These are phyloP conservation scores for Sigmodon hispidus DNA, from an alignment of 2,113 vertebrate genomes.

Conservation along the genomic window DNA sequence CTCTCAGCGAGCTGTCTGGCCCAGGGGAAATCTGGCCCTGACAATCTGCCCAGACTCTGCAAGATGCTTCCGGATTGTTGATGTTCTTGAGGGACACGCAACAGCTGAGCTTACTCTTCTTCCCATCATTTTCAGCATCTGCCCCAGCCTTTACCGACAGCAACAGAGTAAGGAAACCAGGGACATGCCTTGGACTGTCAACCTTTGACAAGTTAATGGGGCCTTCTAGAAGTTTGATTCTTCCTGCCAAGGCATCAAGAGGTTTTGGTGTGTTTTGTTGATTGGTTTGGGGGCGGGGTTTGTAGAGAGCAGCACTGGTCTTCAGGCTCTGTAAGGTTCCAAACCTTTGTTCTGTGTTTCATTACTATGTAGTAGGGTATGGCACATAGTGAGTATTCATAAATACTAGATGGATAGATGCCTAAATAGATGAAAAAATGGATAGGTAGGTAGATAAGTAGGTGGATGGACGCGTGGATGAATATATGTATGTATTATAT, in stretches of 20 bases:
- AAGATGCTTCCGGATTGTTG: conserved; percentile 16
- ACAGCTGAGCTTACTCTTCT: conserved; percentile 42
- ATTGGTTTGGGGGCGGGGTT: not conserved
- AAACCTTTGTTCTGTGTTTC: not conserved
- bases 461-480: not conserved
- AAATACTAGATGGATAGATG: not conserved
- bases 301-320: not conserved
- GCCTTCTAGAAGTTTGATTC: conserved; percentile 32
- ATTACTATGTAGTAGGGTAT: not conserved
- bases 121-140: not conserved
- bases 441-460: not conserved
- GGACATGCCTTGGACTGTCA: not conserved
- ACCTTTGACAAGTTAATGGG: not conserved
- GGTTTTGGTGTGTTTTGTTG: not conserved
- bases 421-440: not conserved
- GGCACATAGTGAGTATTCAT: not conserved
- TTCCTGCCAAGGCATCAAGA: not conserved
- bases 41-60: not conserved
- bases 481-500: not conserved
- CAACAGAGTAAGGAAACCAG: not conserved
- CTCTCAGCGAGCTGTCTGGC: conserved; percentile 17
- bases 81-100: not conserved
- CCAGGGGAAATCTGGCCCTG: conserved; percentile 20
- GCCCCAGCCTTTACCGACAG: not conserved
- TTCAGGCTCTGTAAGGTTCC: not conserved